These are phyloP conservation scores for Balaeniceps rex DNA, from an alignment of 2,113 vertebrate species.

Conservation along the genomic window DNA sequence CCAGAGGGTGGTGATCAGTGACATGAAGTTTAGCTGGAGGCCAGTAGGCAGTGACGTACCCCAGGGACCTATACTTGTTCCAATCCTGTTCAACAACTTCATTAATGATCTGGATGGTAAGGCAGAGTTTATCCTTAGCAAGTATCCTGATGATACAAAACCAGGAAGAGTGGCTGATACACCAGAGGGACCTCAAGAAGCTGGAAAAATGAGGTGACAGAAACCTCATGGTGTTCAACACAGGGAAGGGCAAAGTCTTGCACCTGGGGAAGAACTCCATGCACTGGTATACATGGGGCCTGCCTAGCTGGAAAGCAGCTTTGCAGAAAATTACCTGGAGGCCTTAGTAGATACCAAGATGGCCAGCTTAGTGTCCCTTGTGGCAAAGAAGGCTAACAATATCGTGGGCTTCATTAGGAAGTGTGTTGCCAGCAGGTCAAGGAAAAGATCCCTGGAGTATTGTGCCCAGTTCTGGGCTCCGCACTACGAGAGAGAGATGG, in stretches of 20 bases:
- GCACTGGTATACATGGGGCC: background rate
- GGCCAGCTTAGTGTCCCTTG: background rate
- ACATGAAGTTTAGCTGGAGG: background rate
- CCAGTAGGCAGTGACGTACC: background rate
- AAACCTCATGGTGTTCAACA: background rate
- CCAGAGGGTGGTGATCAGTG: background rate
- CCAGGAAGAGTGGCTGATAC: background rate
- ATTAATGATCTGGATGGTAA: background rate
- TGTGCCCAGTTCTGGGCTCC: background rate
- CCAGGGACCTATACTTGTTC: background rate
- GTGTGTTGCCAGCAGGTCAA: background rate
- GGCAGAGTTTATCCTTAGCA: background rate
- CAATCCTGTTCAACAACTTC: background rate
- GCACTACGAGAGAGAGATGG: background rate
- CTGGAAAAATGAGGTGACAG: background rate
- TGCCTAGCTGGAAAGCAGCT: background rate
- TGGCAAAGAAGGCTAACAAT: fast-evolving
- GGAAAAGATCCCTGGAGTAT: background rate
- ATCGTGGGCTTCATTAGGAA: background rate
- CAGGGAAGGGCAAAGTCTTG: background rate
- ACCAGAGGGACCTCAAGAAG: background rate
- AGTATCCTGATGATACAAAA: background rate
- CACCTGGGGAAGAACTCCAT: background rate
- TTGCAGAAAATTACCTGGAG: background rate
- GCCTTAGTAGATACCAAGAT: background rate